Evolutionary conservation across 2,113 vertebrate species (phyloP), one percentile per base, ranked within the genome.

Genomic region (Psittacara wagleri): DNA sequence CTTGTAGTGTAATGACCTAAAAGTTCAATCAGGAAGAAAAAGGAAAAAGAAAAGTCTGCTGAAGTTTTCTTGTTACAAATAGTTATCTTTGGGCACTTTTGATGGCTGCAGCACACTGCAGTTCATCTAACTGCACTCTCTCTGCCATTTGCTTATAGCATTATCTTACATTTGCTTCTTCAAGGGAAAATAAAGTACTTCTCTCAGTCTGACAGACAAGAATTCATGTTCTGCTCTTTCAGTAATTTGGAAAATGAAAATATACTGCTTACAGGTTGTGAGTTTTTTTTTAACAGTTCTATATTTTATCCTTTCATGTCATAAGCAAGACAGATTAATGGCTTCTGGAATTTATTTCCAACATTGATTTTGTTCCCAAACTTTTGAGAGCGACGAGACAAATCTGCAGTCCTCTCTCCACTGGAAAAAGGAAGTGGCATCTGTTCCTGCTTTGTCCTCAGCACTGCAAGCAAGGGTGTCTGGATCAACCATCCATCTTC

Each of bases 221-320:
- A 83, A 97, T 97, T 96, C 96, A 95, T 96, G 88, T 92, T 94
- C 90, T 96, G 83, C 84, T 96, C 70, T 96, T 94, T 92, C 94
- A 89, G 91, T 97, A 92, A 97, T 96, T 96, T 96, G 88, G 91
- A 96, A 96, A 94, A 97, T 96, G 95, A 96, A 96, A 96, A 96
- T 89, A 93, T 76, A 96, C 74, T 76, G 77, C 90, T 94, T 63
- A 84, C 57, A 84, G 88, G 69, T 85, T 94, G 84, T 94, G 86
- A 69, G 46, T 7, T 46, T 81, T 96, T 96, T 96, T 95, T 92
- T 49, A 95, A 95, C 92, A 94, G 88, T 91, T 85, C 92, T 94
- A 91, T 94, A 95, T 94, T 96, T 96, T 87, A 96, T 91, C 81
- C 92, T 94, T 89, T 94, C 66, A 31, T 94, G 91, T 94, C 96